A percentile compares a stretch with the other conserved stretches of the same genome.
Conservation (phyloP, 2,113 vertebrate species). For the Heterotis niloticus region DNA sequence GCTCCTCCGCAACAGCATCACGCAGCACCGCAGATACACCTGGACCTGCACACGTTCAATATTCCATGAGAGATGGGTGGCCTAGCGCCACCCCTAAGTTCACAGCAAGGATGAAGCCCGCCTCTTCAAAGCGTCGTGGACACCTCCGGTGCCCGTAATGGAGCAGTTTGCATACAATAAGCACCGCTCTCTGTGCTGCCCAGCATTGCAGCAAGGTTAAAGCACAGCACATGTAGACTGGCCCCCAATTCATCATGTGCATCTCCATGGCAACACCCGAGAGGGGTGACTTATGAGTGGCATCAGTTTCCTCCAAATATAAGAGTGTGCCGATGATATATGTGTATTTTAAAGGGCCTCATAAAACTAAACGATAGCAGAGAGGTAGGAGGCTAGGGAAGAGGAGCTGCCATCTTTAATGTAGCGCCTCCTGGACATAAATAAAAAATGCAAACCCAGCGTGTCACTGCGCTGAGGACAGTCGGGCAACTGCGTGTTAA, state of each 20-base stretch:
- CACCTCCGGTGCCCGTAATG: constrained; percentile 63
- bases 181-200: constrained; percentile 72
- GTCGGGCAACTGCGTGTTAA: constrained; percentile 65
- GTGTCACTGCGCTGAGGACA: constrained; percentile 63
- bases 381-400: constrained; percentile 26
- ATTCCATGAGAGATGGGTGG: not conserved
- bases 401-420: constrained; percentile 66
- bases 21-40: too few relatives aligned
- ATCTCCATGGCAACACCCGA: constrained; percentile 72
- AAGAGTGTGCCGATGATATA: constrained; percentile 76
- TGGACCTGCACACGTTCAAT: not conserved
- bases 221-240: constrained; percentile 75
- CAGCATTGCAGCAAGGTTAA: constrained; percentile 76
- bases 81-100: too few relatives aligned
- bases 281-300: constrained; percentile 74
- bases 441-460: constrained; percentile 74
- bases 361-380: constrained; percentile 79
- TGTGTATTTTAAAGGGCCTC: constrained; percentile 70
- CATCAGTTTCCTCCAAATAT: constrained; percentile 78
- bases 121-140: constrained; percentile 18
- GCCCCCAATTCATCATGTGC: constrained; percentile 79
- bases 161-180: constrained; percentile 77
- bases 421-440: constrained; percentile 68
- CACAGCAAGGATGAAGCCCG: not conserved
- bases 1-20: too few relatives aligned